These are phyloP conservation scores for Globodera rostochiensis DNA, from an alignment of 1,140 invertebrate genomes.

Conservation along the genomic window DNA sequence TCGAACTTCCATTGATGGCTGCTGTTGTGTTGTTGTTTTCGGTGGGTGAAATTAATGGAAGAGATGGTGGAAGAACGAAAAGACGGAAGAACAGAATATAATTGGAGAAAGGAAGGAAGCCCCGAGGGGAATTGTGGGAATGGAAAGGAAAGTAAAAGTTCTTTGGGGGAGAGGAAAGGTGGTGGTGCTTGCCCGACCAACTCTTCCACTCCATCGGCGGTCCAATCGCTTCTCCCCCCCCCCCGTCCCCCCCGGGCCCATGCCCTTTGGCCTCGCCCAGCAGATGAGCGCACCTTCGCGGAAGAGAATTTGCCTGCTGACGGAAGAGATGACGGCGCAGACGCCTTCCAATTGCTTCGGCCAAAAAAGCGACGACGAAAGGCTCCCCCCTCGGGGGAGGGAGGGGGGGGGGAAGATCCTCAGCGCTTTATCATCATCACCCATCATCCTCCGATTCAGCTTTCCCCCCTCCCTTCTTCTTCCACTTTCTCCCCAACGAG, in stretches of 20 bases:
- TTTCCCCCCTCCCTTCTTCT: not conserved
- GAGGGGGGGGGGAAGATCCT: not conserved
- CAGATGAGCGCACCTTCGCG: conserved; percentile 6
- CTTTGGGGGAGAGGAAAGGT: not conserved
- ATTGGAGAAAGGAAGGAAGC: conserved; percentile 7
- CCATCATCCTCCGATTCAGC: not conserved
- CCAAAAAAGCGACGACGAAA: not conserved
- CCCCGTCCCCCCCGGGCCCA: not conserved
- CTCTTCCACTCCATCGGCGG: not conserved
- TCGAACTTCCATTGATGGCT: not conserved
- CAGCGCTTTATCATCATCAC: not conserved
- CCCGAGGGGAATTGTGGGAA: conserved; percentile 3
- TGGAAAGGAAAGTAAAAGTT: conserved; percentile 9
- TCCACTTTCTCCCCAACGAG: conserved; percentile 16
- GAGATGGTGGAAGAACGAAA: not conserved
- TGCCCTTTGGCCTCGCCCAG: conserved; percentile 9
- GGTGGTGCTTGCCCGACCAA: not conserved
- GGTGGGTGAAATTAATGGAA: not conserved
- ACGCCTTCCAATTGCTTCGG: not conserved
- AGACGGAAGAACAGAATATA: conserved; percentile 3
- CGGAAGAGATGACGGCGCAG: not conserved
- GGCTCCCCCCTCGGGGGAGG: not conserved
- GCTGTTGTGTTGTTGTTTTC: not conserved
- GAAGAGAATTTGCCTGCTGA: conserved; percentile 6
- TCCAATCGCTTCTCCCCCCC: not conserved